Evolutionary conservation across 2,888 invertebrate species (phyloP), one percentile per base, ranked within the genome.

Genomic region (Lasius fuliginosus): DNA sequence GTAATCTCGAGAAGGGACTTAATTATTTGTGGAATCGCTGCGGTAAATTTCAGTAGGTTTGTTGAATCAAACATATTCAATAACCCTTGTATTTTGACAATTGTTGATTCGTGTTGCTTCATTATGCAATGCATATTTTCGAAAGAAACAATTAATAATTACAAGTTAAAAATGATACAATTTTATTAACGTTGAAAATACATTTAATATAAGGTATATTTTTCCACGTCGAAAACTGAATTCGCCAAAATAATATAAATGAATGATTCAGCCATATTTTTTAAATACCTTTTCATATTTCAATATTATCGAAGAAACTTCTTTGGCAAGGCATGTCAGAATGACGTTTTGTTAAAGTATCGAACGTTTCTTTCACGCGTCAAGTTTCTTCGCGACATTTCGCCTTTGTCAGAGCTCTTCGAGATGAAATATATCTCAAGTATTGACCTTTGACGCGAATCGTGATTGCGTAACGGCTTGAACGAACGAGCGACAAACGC

Each of bases 401-500:
- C 33, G 76, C 46, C 83, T 62, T 77, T 68, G 83, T 69, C 69
- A 73, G 82, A 65, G 49, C 71, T 53, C 53, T 36, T 36, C 60
- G 23, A 62, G 71, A 81, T 71, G 71, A 81, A 60, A 62, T 81
- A 69, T 69, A 71, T 71, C 71, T 49, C 2, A 69, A 81, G 79
- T 71, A 81, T 81, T 71, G 79, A 81, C 79, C 79, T 81, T 71
- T 81, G 79, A 81, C 79, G 79, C 71, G 60, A 27, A 60, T 69
- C 71, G 64, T 71, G 64, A 81, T 90, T 90, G 82, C 87, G 89
- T 84, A 90, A 90, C 42, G 58, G 64, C 58, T 42, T 67, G 76
- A 62, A 84, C 81, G 73, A 86, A 73, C 83, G 75, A 85, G 83
- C 83, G 91, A 90, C 88, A 89, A 87, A 87, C 86, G 49, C 85